Evolutionary conservation across 2,113 vertebrate genomes (phyloP).

Genomic region (Sarotherodon lohbergeri): DNA sequence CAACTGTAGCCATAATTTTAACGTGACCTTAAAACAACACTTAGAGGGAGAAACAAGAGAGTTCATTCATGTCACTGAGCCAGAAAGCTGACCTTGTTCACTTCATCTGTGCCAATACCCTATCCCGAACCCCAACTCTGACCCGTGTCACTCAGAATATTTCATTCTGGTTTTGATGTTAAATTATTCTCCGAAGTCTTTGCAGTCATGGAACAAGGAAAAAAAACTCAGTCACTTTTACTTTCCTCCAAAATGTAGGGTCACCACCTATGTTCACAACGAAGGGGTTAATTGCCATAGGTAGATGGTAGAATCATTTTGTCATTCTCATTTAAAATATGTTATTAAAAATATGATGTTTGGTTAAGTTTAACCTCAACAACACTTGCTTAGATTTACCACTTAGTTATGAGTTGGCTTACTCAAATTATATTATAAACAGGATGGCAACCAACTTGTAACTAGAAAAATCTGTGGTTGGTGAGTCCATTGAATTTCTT

Average conservation of each 20-base stretch:
- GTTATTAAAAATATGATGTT: too few relatives aligned
- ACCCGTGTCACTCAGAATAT: neutral
- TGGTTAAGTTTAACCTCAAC: too few relatives aligned
- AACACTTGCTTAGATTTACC: too few relatives aligned
- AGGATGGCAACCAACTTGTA: neutral
- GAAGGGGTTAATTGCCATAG: neutral
- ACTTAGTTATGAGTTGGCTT: neutral
- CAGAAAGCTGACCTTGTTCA: neutral
- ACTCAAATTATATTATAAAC: neutral
- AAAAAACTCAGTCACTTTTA: neutral
- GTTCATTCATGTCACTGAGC: neutral
- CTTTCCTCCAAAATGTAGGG: neutral
- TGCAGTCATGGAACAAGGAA: neutral
- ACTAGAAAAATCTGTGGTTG: neutral
- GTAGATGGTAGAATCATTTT: neutral
- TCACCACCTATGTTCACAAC: neutral
- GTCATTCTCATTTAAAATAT: too few relatives aligned
- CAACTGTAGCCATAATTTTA: neutral
- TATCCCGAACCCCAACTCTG: neutral
- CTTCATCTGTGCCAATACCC: neutral
- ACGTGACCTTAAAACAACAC: neutral
- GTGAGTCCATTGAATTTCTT: neutral
- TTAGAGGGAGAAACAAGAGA: neutral
- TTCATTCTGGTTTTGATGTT: neutral
- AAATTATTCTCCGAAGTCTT: neutral